Conservation (phyloP, 2,113 vertebrate genomes). For the Ochotona princeps region DNA sequence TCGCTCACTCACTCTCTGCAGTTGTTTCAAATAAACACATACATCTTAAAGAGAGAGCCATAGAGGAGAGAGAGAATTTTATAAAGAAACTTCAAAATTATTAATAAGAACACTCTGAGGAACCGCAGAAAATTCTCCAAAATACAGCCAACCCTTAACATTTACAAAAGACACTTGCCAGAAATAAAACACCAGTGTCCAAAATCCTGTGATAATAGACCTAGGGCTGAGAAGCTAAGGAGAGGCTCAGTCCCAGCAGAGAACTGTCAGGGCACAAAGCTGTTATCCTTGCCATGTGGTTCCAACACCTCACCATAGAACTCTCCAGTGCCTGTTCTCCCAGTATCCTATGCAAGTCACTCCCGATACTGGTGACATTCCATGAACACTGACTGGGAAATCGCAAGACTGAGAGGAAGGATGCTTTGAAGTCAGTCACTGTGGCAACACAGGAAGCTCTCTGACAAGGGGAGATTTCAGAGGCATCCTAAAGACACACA, state of each 20-base stretch:
- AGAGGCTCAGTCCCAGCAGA: not conserved
- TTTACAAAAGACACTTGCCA: not conserved
- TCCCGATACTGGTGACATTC: not conserved
- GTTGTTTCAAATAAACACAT: too few relatives aligned
- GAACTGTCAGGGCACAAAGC: not conserved
- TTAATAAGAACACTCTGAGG: not conserved
- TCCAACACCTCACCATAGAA: not conserved
- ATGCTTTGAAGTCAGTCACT: not conserved
- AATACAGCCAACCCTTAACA: not conserved
- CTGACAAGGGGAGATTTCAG: not conserved
- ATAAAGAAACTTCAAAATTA: not conserved
- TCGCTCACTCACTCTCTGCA: too few relatives aligned
- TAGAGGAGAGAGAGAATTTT: not conserved
- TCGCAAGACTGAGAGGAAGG: not conserved
- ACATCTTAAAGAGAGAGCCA: not conserved
- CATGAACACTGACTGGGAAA: not conserved
- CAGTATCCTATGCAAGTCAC: not conserved
- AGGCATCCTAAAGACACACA: not conserved
- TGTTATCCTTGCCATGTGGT: not conserved
- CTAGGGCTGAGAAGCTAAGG: not conserved
- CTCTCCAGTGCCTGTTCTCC: not conserved
- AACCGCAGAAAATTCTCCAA: not conserved
- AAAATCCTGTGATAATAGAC: not conserved
- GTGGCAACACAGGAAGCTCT: not conserved
- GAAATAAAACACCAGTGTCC: not conserved